Conservation (phyloP, 2,797 vertebrate species). For the Centroberyx gerrardi region DNA sequence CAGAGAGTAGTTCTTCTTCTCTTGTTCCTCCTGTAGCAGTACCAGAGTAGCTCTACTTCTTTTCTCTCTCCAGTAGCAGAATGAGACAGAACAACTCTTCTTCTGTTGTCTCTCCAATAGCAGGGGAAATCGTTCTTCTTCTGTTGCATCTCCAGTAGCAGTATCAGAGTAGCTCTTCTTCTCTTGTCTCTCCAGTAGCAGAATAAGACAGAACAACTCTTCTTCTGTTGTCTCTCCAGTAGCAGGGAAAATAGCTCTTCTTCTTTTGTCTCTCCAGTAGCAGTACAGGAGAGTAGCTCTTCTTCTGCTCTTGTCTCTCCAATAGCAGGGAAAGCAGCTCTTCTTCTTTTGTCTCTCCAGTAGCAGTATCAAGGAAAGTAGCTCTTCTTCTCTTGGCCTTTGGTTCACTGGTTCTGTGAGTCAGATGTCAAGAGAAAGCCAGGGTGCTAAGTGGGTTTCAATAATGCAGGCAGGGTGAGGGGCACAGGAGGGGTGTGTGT, state of each 20-base stretch:
- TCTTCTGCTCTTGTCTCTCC: background rate
- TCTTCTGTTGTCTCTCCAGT: background rate
- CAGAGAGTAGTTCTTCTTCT: too few relatives aligned
- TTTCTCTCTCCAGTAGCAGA: too few relatives aligned
- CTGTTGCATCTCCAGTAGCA: too few relatives aligned
- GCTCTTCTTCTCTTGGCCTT: constrained; percentile 19
- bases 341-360: constrained; percentile 19
- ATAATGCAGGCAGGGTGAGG: constrained; percentile 61
- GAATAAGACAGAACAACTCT: background rate
- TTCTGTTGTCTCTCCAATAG: background rate
- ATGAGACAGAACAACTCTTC: background rate
- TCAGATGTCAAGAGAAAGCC: constrained; percentile 65
- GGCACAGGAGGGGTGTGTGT: constrained; percentile 15
- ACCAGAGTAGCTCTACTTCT: too few relatives aligned
- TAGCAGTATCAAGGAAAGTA: constrained; percentile 27
- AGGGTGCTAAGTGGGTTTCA: constrained; percentile 62
- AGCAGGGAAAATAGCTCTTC: background rate
- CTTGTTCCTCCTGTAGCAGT: too few relatives aligned
- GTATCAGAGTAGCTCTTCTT: too few relatives aligned
- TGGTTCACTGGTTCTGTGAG: constrained; percentile 53
- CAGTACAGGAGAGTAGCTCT: background rate
- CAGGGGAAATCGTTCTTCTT: background rate
- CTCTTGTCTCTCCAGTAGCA: too few relatives aligned
- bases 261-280: background rate
- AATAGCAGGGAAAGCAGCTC: background rate